Evolutionary conservation across 2,113 vertebrate species (phyloP).

Genomic region (Martes martes): DNA sequence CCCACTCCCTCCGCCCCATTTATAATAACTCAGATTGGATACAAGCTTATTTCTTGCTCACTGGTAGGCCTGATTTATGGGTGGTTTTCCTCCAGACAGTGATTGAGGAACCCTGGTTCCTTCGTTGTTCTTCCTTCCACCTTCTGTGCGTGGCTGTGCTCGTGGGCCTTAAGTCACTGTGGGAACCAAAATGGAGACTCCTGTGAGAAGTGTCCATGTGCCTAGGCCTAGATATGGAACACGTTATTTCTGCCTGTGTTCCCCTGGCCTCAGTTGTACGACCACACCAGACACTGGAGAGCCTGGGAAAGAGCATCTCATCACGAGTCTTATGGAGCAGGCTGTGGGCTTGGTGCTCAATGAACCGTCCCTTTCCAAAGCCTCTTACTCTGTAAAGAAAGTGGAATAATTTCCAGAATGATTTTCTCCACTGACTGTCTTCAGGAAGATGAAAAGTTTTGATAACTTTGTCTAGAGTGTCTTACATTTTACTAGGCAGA

Average conservation of each 20-base stretch:
- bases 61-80: not conserved
- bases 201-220: not conserved
- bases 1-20: not conserved
- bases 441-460: not conserved
- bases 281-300: not conserved
- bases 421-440: not conserved
- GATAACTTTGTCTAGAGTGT: not conserved
- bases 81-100: not conserved
- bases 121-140: not conserved
- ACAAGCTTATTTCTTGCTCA: not conserved
- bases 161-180: accelerated
- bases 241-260: not conserved
- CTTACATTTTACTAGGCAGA: not conserved
- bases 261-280: accelerated
- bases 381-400: not conserved
- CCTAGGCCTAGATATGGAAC: not conserved
- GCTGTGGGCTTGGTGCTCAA: not conserved
- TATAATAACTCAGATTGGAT: not conserved
- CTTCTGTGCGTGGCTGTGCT: not conserved
- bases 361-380: not conserved
- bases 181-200: not conserved
- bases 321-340: accelerated
- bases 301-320: not conserved
- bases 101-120: not conserved
- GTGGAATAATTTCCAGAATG: not conserved